These are phyloP conservation scores for Pachycephus smyrnensis DNA, from an alignment of 2,888 invertebrate species.

Conservation along the genomic window DNA sequence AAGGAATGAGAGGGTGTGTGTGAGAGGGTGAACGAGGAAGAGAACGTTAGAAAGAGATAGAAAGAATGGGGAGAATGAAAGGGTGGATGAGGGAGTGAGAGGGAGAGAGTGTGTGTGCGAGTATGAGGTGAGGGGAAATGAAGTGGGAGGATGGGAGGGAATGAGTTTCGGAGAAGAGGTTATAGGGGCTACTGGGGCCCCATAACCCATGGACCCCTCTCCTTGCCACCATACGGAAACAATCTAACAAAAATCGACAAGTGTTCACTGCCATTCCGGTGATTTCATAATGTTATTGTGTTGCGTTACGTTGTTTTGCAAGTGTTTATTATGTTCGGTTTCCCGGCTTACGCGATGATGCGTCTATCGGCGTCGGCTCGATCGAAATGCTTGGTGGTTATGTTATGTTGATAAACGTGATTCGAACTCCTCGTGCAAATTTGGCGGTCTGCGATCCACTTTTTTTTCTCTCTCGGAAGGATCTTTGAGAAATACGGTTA, in stretches of 20 bases:
- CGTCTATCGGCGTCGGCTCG: neutral
- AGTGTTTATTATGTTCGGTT: neutral
- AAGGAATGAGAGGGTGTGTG: conserved; percentile 15
- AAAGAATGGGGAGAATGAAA: neutral
- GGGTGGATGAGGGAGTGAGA: conserved; percentile 24
- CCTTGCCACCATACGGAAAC: too few relatives aligned
- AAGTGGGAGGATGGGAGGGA: conserved; percentile 34
- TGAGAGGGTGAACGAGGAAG: conserved; percentile 15
- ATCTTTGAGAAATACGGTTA: too few relatives aligned
- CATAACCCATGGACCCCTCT: too few relatives aligned
- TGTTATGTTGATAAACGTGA: neutral
- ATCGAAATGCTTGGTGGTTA: neutral
- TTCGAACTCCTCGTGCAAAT: neutral
- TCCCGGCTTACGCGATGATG: neutral
- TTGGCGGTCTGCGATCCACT: too few relatives aligned
- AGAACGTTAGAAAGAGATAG: conserved; percentile 18
- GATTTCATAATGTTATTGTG: too few relatives aligned
- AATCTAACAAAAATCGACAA: too few relatives aligned
- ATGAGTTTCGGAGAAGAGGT: conserved; percentile 26
- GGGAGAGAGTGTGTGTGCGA: too few relatives aligned
- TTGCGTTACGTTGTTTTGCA: neutral
- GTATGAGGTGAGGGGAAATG: too few relatives aligned
- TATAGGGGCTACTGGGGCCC: too few relatives aligned
- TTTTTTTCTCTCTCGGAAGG: too few relatives aligned
- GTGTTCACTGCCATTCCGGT: too few relatives aligned